phyloP scores from a whole-genome alignment of 2,888 invertebrate genomes.

The Ochropleura leucogaster region DNA sequence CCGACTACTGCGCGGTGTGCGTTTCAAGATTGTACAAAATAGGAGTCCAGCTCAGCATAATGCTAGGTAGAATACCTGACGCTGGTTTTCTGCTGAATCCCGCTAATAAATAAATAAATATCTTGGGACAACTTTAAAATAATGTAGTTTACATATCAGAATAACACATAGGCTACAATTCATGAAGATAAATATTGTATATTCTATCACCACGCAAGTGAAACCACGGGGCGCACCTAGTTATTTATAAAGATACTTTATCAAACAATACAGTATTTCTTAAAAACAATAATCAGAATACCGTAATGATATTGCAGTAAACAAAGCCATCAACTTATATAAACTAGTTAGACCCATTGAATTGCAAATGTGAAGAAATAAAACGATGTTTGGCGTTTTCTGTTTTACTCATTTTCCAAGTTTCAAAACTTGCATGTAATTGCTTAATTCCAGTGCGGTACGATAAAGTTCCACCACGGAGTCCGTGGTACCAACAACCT shows the following conservation, averaged over 20 bases:
- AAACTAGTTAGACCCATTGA: constrained; percentile 78
- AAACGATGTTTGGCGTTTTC: constrained; percentile 83
- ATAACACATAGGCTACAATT: too few relatives aligned
- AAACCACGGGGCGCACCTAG: not conserved
- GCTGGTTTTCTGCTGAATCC: too few relatives aligned
- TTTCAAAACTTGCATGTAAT: constrained; percentile 85
- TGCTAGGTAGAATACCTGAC: too few relatives aligned
- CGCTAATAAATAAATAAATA: too few relatives aligned
- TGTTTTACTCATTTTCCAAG: constrained; percentile 80
- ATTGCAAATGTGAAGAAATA: constrained; percentile 83
- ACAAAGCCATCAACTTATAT: constrained; percentile 67
- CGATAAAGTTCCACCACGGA: constrained; percentile 73
- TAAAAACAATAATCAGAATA: constrained; percentile 37
- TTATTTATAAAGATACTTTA: not conserved
- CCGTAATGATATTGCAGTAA: constrained; percentile 43
- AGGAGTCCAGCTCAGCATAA: too few relatives aligned
- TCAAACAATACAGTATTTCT: not conserved
- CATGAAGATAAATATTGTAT: too few relatives aligned
- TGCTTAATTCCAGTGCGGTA: constrained; percentile 83
- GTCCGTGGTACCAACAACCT: constrained; percentile 66
- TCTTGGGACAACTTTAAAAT: too few relatives aligned
- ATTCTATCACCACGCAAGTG: too few relatives aligned
- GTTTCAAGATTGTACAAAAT: too few relatives aligned
- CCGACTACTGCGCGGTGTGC: too few relatives aligned
- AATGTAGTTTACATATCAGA: too few relatives aligned